Evolutionary conservation across 1,140 invertebrate species (phyloP).

Genomic region (Zaprionus ornatus): DNA sequence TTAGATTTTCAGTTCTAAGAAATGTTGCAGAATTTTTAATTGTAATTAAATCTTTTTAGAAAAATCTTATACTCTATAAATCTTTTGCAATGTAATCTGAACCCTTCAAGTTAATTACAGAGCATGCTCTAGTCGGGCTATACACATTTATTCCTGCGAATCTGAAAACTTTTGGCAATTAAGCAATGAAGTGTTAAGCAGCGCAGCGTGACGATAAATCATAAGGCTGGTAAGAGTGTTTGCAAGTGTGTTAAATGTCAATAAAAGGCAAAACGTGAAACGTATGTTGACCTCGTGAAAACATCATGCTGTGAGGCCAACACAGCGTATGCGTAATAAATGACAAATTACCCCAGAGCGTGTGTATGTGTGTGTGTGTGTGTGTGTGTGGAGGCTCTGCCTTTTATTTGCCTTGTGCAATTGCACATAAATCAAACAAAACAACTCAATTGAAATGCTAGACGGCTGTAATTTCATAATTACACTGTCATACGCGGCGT

Average conservation of each 20-base stretch:
- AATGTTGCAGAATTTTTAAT: too few relatives aligned
- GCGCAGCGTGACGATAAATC: constrained; percentile 38
- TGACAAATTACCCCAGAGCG: constrained; percentile 54
- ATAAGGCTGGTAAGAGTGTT: constrained; percentile 4
- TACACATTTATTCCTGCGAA: not conserved
- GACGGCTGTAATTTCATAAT: constrained; percentile 75
- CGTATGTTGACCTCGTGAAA: constrained; percentile 31
- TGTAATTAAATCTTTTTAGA: too few relatives aligned
- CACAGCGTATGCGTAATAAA: constrained; percentile 68
- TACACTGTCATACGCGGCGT: constrained; percentile 67
- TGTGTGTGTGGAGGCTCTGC: not conserved
- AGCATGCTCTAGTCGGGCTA: not conserved
- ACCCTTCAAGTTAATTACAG: not conserved
- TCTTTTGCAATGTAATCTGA: too few relatives aligned
- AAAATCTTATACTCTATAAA: too few relatives aligned
- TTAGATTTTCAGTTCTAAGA: not conserved
- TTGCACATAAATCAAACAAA: constrained; percentile 80
- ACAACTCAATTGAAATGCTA: constrained; percentile 79
- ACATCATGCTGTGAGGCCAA: constrained; percentile 60
- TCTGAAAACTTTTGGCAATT: constrained; percentile 56
- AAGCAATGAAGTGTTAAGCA: constrained; percentile 43
- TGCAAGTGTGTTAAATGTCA: constrained; percentile 68
- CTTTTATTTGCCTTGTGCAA: constrained; percentile 64
- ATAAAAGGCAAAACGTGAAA: constrained; percentile 48
- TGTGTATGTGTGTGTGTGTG: constrained; percentile 25